These are phyloP conservation scores for Dendrolimus punctatus DNA, from an alignment of 1,140 invertebrate genomes.

Conservation along the genomic window DNA sequence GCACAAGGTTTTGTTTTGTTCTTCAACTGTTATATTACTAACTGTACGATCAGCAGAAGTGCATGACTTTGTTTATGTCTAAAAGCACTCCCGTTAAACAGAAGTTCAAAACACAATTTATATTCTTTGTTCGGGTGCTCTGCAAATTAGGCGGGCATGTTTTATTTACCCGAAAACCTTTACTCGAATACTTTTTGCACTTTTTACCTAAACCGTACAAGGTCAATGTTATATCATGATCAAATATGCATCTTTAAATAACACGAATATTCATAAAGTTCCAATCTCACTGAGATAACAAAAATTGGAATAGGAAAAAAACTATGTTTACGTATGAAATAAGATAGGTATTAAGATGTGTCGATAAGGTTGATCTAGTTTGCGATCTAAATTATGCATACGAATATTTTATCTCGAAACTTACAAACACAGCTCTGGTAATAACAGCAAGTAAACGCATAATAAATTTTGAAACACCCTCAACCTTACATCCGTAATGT, in stretches of 20 bases:
- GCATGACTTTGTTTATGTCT: constrained; percentile 1
- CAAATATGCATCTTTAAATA: neutral
- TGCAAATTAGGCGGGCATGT: neutral
- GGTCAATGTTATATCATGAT: constrained; percentile 12
- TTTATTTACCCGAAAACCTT: constrained; percentile 16
- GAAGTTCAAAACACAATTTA: neutral
- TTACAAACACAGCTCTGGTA: constrained; percentile 8
- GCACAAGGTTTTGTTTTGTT: too few relatives aligned
- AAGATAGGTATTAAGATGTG: too few relatives aligned
- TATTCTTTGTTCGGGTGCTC: neutral
- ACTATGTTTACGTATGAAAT: too few relatives aligned
- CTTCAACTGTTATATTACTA: too few relatives aligned
- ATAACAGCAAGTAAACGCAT: constrained; percentile 5
- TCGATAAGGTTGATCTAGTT: too few relatives aligned
- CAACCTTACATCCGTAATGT: constrained; percentile 22
- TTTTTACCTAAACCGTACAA: constrained; percentile 12
- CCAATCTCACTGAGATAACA: too few relatives aligned
- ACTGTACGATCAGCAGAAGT: neutral
- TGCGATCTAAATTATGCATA: too few relatives aligned
- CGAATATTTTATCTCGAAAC: constrained; percentile 8
- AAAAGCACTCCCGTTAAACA: constrained; percentile 4
- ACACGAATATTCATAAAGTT: neutral
- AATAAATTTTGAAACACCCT: constrained; percentile 29
- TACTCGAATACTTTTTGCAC: constrained; percentile 12
- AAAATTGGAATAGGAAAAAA: too few relatives aligned